Evolutionary conservation across 2,888 invertebrate genomes (phyloP).

Genomic region (Stenichneumon culpator): DNA sequence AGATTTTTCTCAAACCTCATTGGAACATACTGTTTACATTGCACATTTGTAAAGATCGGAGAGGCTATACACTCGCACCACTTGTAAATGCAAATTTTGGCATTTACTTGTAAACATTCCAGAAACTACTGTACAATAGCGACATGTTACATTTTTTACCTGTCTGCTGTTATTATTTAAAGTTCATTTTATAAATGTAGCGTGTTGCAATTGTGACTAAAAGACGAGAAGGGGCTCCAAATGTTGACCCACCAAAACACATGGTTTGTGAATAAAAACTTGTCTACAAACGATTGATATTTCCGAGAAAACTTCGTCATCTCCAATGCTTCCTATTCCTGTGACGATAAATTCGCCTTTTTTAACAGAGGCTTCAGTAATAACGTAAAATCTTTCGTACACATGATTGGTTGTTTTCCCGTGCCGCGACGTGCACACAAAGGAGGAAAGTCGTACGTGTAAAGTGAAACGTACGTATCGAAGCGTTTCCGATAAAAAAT

Average conservation of each 20-base stretch:
- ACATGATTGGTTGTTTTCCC: conserved; percentile 6
- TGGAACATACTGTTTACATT: background rate
- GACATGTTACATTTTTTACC: no score
- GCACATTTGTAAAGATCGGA: background rate
- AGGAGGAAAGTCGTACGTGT: conserved; percentile 38
- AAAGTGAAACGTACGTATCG: conserved; percentile 42
- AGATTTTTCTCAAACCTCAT: background rate
- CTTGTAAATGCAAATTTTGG: background rate
- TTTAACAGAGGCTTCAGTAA: background rate
- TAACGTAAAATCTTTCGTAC: conserved; percentile 10
- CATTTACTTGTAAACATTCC: background rate
- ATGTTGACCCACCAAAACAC: background rate
- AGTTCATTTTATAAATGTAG: no score
- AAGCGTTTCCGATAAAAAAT: conserved; percentile 50
- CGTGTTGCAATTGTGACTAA: no score
- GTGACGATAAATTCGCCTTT: conserved; percentile 33
- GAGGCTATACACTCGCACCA: background rate
- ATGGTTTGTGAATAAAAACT: conserved; percentile 55
- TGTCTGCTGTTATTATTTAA: no score
- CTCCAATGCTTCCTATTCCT: conserved; percentile 42
- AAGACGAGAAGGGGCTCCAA: no score
- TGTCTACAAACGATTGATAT: conserved; percentile 33
- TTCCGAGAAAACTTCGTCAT: conserved; percentile 28
- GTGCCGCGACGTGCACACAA: conserved; percentile 21
- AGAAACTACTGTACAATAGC: no score